Evolutionary conservation across 2,888 invertebrate species (phyloP), one percentile per base, ranked within the genome.

Genomic region (Metellina segmentata): DNA sequence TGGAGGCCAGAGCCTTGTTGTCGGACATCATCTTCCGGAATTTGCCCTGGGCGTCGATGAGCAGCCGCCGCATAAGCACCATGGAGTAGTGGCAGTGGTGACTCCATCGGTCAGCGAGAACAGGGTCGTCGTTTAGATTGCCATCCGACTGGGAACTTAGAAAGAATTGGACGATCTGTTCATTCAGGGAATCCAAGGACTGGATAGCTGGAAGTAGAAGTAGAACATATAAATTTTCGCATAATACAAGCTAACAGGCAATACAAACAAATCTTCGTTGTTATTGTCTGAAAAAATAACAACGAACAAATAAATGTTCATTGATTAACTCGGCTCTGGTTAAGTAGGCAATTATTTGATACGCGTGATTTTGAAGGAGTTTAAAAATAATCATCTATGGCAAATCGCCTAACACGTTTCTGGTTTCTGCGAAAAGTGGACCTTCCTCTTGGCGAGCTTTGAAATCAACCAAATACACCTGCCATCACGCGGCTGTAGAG

Each of bases 1-100:
- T 95, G 69, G 95, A 94, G 34, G 95, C 95, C 89, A 96, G 94
- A 93, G 95, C 95, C 94, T 95, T 95, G 96, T 97, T 97, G 96
- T 98, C 97, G 96, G 97, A 97, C 95, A 97, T 97, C 97, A 97
- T 97, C 96, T 97, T 97, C 96, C 97, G 96, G 95, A 97, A 97
- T 96, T 97, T 97, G 95, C 96, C 96, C 96, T 97, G 96, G 95
- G 97, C 97, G 96, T 98, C 97, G 95, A 97, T 96, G 95, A 97
- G 96, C 95, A 97, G 97, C 95, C 97, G 97, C 95, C 97, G 96
- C 97, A 97, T 97, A 96, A 97, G 96, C 96, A 97, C 97, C 97
- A 97, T 97, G 96, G 97, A 96, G 96, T 97, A 96, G 96, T 96
- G 96, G 95, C 96, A 96, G 94, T 96, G 96, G 94, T 95, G 87